Percentiles rank a stretch among this genome's conserved stretches.
Evolutionary conservation across 2,113 vertebrate genomes (phyloP).

Genomic region (Nyctereutes procyonoides): DNA sequence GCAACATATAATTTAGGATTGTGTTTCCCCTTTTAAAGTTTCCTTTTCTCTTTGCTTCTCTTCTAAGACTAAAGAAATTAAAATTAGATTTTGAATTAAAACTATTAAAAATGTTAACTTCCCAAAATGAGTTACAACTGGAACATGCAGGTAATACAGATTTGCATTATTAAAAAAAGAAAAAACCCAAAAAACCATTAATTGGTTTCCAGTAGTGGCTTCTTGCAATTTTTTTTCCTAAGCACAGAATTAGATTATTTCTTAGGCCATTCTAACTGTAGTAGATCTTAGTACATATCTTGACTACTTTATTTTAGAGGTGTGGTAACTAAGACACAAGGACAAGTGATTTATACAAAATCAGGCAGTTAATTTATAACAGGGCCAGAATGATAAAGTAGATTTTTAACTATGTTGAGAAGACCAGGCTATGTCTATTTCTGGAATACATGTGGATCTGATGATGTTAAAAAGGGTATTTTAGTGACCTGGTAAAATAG

Average conservation of each 20-base stretch:
- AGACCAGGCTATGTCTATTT: background rate
- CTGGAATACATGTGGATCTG: background rate
- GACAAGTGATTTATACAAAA: background rate
- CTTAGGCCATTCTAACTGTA: background rate
- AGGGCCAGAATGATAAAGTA: background rate
- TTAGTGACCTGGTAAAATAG: background rate
- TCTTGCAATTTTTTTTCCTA: background rate
- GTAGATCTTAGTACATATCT: background rate
- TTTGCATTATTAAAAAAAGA: background rate
- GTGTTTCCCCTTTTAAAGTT: background rate
- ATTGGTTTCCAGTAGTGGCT: background rate
- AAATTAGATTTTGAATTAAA: conserved; percentile 52
- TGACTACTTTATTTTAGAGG: background rate
- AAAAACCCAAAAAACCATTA: background rate
- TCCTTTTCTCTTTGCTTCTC: background rate
- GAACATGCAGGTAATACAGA: background rate
- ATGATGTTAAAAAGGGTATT: conserved; percentile 9
- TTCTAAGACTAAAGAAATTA: background rate
- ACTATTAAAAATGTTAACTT: conserved; percentile 53
- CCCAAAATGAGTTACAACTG: background rate
- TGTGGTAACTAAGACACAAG: background rate
- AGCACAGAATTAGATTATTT: conserved; percentile 35
- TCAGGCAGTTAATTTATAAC: background rate
- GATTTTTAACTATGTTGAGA: background rate
- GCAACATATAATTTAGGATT: background rate